Conservation (phyloP, 1,140 invertebrate species). For the Drosophila oshimai region DNA sequence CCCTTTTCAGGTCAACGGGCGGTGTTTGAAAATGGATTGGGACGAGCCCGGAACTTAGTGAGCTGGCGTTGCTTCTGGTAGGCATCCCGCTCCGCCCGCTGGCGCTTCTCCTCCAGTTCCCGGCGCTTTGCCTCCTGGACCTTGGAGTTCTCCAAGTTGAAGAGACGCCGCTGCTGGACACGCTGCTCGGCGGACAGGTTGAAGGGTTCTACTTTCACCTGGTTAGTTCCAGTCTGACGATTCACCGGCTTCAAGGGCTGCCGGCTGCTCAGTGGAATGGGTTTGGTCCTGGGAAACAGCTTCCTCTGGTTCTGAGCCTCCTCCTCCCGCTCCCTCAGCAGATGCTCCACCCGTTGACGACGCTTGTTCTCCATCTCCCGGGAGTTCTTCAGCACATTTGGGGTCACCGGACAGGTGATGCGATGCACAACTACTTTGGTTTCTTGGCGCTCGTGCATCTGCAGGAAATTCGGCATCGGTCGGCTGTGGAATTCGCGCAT, state of each 20-base stretch:
- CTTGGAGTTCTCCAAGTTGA: slow-evolving; percentile 18
- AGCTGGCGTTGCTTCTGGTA: slow-evolving; percentile 46
- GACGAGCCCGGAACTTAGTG: slow-evolving; percentile 46
- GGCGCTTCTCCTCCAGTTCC: slow-evolving; percentile 33
- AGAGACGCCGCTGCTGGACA: slow-evolving; percentile 47
- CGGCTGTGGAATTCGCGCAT: slow-evolving; percentile 58
- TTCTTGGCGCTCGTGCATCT: slow-evolving; percentile 27
- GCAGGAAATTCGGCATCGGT: slow-evolving; percentile 59
- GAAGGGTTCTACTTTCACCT: slow-evolving; percentile 39
- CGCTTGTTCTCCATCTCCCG: slow-evolving; percentile 20
- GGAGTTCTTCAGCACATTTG: slow-evolving; percentile 53
- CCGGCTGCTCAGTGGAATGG: not conserved
- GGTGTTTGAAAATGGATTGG: slow-evolving; percentile 45
- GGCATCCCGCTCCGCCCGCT: slow-evolving; percentile 17
- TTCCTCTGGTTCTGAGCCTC: not conserved
- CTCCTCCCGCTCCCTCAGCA: slow-evolving; percentile 17
- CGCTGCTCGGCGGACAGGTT: slow-evolving; percentile 37
- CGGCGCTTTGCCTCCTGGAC: slow-evolving; percentile 30
- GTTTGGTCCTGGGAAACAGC: not conserved
- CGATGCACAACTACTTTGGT: slow-evolving; percentile 15
- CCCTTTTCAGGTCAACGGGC: not conserved
- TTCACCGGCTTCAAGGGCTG: slow-evolving; percentile 19
- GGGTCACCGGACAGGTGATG: slow-evolving; percentile 50
- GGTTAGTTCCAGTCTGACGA: not conserved
- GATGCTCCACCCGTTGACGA: slow-evolving; percentile 4